Conservation (phyloP, 2,113 vertebrate species). For the Elanoides forficatus region DNA sequence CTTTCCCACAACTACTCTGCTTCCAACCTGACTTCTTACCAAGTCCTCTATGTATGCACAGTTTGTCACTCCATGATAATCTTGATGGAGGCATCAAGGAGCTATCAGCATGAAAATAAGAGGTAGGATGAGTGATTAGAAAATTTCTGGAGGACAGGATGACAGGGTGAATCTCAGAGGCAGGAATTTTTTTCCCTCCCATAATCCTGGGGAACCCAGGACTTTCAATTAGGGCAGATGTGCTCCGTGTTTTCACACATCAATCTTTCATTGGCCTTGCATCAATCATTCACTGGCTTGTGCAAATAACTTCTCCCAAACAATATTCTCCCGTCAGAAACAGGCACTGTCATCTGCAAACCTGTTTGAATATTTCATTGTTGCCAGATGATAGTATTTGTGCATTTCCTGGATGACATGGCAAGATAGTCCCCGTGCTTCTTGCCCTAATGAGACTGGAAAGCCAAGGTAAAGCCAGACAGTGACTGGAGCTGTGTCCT, state of each 20-base stretch:
- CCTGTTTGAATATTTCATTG: slow-evolving; percentile 62
- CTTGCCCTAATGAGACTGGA: background rate
- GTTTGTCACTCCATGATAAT: background rate
- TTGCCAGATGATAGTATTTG: background rate
- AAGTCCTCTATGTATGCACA: background rate
- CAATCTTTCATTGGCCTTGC: slow-evolving; percentile 63
- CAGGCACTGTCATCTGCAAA: background rate
- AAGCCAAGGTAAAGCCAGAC: background rate
- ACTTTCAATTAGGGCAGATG: slow-evolving; percentile 23
- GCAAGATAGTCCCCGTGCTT: background rate
- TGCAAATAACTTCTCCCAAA: slow-evolving; percentile 39
- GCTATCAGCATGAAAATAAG: background rate
- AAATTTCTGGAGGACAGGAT: background rate
- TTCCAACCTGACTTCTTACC: background rate
- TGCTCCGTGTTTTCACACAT: slow-evolving; percentile 48
- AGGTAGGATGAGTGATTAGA: slow-evolving; percentile 14
- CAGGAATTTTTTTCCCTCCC: background rate
- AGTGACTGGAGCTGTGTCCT: background rate
- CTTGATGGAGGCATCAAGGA: background rate
- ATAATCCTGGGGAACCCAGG: slow-evolving; percentile 5
- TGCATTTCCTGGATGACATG: background rate
- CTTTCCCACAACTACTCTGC: background rate
- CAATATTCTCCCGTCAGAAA: slow-evolving; percentile 31
- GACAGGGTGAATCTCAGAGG: background rate
- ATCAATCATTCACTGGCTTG: slow-evolving; percentile 68